Evolutionary conservation across 2,797 vertebrate genomes (phyloP).

Genomic region (Xiphophorus birchmanni): DNA sequence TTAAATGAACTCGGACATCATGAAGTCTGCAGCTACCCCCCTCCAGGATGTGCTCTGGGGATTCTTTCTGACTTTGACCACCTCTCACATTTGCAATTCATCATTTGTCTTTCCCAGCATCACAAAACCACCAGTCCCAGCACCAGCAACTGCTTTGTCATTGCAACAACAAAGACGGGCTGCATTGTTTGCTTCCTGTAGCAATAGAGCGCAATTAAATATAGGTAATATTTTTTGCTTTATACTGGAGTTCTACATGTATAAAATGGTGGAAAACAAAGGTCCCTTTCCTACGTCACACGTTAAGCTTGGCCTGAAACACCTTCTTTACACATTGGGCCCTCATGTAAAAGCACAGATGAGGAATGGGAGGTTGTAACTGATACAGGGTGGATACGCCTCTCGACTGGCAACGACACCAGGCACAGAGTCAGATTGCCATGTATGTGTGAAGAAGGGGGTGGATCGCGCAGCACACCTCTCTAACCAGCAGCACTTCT

Average conservation of each 20-base stretch:
- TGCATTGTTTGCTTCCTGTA: conserved; percentile 60
- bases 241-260: conserved; percentile 53
- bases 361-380: not conserved
- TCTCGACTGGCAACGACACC: not conserved
- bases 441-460: conserved; percentile 8
- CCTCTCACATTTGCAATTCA: conserved; percentile 80
- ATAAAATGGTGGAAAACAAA: conserved; percentile 52
- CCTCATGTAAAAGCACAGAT: not conserved
- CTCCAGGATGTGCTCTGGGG: conserved; percentile 62
- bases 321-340: not conserved
- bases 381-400: not conserved
- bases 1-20: conserved; percentile 70
- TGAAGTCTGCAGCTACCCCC: conserved; percentile 42
- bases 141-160: conserved; percentile 69
- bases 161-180: conserved; percentile 65
- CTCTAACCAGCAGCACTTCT: not conserved
- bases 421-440: conserved; percentile 4
- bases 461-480: not conserved
- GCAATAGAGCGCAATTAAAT: conserved; percentile 46
- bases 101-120: conserved; percentile 65
- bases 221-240: conserved; percentile 39
- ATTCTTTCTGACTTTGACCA: conserved; percentile 79
- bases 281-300: not conserved
- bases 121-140: conserved; percentile 55
- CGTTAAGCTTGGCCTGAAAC: not conserved